Percentiles rank a stretch among this genome's conserved stretches.
Conservation (phyloP, 2,113 vertebrate species). For the Hystrix brachyura region DNA sequence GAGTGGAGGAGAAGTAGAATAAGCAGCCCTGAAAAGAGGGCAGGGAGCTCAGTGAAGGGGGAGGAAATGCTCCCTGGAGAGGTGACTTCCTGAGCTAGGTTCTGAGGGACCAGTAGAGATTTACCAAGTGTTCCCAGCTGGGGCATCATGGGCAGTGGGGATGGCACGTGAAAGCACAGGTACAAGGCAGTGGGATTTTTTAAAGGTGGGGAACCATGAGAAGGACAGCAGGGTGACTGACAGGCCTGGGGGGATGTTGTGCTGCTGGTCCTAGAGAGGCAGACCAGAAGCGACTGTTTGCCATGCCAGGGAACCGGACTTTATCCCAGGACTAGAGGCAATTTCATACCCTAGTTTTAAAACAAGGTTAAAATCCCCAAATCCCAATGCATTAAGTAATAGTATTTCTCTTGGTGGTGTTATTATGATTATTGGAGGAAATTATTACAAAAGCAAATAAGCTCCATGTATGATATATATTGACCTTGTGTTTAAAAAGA, state of each 20-base stretch:
- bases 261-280: not conserved
- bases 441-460: not conserved
- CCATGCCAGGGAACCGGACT: not conserved
- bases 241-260: accelerated
- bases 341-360: not conserved
- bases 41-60: not conserved
- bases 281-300: not conserved
- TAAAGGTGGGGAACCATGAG: not conserved
- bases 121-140: not conserved
- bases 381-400: not conserved
- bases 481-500: not conserved
- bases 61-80: not conserved
- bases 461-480: not conserved
- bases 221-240: not conserved
- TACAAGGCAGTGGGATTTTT: not conserved
- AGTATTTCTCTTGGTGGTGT: not conserved
- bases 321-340: not conserved
- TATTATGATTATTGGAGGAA: not conserved
- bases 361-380: not conserved
- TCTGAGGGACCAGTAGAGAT: not conserved
- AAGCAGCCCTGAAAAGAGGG: too few species aligned
- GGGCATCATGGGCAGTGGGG: not conserved
- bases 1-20: not conserved
- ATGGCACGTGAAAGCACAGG: too few species aligned
- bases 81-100: not conserved